Percentiles rank a stretch among this genome's conserved stretches.
Evolutionary conservation across 2,797 vertebrate species (phyloP).

Genomic region (Apogon hyalosoma): DNA sequence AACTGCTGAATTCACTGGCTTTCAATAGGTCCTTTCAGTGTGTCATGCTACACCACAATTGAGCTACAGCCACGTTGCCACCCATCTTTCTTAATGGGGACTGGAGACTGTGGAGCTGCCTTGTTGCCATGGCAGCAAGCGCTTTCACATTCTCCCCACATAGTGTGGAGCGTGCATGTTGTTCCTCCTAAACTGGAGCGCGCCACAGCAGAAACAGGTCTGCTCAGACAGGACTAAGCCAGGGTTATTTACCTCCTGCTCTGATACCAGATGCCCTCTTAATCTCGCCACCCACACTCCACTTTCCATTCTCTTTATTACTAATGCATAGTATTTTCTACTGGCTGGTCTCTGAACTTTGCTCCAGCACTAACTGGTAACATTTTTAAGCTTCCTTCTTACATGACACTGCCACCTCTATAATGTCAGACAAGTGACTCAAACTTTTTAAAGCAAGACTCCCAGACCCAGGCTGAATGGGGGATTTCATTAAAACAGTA

Average conservation of each 20-base stretch:
- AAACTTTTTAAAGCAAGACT: not conserved
- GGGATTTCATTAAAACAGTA: not conserved
- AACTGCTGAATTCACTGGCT: constrained; percentile 70
- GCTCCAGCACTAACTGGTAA: constrained; percentile 6
- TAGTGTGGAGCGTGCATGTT: constrained; percentile 71
- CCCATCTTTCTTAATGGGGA: constrained; percentile 83
- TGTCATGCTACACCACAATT: constrained; percentile 80
- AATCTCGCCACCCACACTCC: constrained; percentile 48
- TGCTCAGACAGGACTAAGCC: constrained; percentile 60
- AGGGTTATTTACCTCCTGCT: constrained; percentile 64
- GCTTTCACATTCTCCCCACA: constrained; percentile 85
- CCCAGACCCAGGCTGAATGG: not conserved
- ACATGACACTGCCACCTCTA: too few species aligned
- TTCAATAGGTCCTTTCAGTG: constrained; percentile 81
- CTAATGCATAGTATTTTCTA: constrained; percentile 38
- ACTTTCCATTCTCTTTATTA: constrained; percentile 39
- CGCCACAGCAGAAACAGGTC: constrained; percentile 65
- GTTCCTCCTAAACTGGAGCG: constrained; percentile 64
- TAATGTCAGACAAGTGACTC: not conserved
- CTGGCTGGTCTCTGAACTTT: constrained; percentile 37
- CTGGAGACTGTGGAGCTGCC: constrained; percentile 81
- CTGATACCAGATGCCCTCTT: constrained; percentile 57
- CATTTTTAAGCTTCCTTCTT: not conserved
- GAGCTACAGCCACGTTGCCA: constrained; percentile 74
- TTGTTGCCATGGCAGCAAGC: constrained; percentile 86